Evolutionary conservation across 2,888 invertebrate genomes (phyloP), one percentile per base, ranked within the genome.

Genomic region (Orthosia cruda): DNA sequence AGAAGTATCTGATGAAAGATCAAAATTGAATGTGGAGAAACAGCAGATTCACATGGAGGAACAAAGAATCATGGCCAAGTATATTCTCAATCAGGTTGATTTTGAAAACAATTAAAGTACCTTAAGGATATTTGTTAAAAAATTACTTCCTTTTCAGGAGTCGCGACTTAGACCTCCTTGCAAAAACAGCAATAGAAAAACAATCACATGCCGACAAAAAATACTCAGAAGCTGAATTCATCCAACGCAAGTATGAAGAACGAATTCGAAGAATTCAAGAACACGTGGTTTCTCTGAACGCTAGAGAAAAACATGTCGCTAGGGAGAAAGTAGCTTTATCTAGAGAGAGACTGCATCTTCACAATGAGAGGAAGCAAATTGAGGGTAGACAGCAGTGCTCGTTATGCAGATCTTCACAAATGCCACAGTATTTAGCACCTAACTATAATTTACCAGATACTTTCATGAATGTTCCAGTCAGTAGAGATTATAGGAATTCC

Each of bases 301-400:
- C 92, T 16, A 95, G 97, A 85, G 97, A 97, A 81, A 97, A 97
- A 85, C 97, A 97, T 83, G 95, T 97, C 54, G 97, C 97, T 0
- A 97, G 96, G 89, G 97, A 97, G 85, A 97, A 97, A 90, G 96
- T 97, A 0, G 93, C 95, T 4, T 87, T 97, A 15, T 97, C 97
- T 0, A 97, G 97, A 84, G 97, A 97, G 89, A 94, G 97, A 83
- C 86, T 97, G 70, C 94, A 94, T 72, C 90, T 97, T 45, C 97
- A 97, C 79, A 97, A 97, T 62, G 95, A 97, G 73, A 94, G 95
- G 74, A 97, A 96, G 85, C 95, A 97, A 85, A 93, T 97, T 50
- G 96, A 96, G 66, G 89, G 89, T 66, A 91, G 91, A 82, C 94
- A 94, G 61, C 95, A 95, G 73, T 96, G 96, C 78, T 96, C 96